Conservation (phyloP, 92 coral and sea anemone genomes). For the Blastomussa wellsi region DNA sequence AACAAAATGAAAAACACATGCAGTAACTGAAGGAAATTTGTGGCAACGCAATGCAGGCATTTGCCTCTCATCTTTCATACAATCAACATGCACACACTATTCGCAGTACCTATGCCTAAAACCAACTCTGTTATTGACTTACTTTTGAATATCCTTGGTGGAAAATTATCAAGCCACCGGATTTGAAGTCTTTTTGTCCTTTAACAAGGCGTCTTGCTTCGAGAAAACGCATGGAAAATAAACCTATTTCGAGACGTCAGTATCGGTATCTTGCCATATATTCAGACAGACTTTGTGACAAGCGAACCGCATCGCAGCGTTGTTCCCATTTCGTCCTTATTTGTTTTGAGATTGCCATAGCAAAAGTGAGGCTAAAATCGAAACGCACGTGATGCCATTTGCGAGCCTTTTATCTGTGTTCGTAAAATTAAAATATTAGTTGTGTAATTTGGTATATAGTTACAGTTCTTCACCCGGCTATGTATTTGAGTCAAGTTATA, state of each 20-base stretch:
- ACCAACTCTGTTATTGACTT: background rate
- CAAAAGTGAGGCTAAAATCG: background rate
- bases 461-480: background rate
- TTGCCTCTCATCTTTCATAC: background rate
- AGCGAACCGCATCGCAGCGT: background rate
- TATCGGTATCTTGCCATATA: background rate
- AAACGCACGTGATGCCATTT: slow-evolving; percentile 13
- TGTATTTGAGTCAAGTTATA: background rate
- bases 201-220: background rate
- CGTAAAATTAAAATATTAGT: slow-evolving; percentile 22
- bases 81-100: background rate
- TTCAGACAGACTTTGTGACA: background rate
- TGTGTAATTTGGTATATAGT: slow-evolving; percentile 36
- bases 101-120: background rate
- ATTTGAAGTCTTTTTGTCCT: background rate
- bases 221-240: background rate
- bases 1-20: background rate
- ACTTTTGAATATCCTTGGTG: background rate
- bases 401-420: slow-evolving; percentile 10
- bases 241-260: background rate
- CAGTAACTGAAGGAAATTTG: background rate
- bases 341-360: slow-evolving; percentile 50
- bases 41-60: background rate
- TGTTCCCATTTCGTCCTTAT: background rate
- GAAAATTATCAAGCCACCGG: background rate